A percentile compares a stretch with the other conserved stretches of the same genome.
Conservation (phyloP, 2,888 invertebrate species). For the Sisyra nigra region DNA sequence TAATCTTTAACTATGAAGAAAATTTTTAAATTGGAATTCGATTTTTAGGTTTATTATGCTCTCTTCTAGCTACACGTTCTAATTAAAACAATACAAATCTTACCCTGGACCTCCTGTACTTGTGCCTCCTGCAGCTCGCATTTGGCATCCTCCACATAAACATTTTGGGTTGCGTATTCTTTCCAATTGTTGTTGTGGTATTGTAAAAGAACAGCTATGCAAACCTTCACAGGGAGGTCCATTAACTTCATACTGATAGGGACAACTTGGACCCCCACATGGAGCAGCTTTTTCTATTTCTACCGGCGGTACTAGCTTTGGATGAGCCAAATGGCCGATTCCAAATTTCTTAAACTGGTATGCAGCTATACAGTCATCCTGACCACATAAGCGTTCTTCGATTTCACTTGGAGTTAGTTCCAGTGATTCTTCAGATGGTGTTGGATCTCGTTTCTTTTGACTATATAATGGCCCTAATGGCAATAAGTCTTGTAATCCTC, state of each 20-base stretch:
- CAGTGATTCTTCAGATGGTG: neutral
- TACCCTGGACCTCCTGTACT: too few relatives aligned
- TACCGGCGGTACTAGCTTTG: neutral
- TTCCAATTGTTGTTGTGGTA: neutral
- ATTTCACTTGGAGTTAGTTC: conserved; percentile 7
- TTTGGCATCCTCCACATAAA: neutral
- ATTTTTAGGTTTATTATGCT: too few relatives aligned
- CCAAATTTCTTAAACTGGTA: conserved; percentile 25
- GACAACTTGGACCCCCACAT: conserved; percentile 2
- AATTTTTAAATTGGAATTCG: too few relatives aligned
- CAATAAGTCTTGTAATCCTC: conserved; percentile 1
- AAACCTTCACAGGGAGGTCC: neutral
- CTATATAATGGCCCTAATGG: conserved; percentile 3
- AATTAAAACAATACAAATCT: too few relatives aligned
- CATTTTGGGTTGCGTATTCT: neutral
- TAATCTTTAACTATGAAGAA: too few relatives aligned
- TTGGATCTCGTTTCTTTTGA: neutral
- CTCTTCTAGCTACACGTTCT: too few relatives aligned
- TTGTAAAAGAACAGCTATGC: too few relatives aligned
- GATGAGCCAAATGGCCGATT: conserved; percentile 23
- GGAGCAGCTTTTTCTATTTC: conserved; percentile 4
- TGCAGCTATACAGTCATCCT: conserved; percentile 23
- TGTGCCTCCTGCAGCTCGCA: too few relatives aligned
- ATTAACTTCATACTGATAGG: neutral
- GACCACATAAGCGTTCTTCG: neutral